These are phyloP conservation scores for Tricholauxania praeusta DNA, from an alignment of 2,888 invertebrate genomes.

Conservation along the genomic window DNA sequence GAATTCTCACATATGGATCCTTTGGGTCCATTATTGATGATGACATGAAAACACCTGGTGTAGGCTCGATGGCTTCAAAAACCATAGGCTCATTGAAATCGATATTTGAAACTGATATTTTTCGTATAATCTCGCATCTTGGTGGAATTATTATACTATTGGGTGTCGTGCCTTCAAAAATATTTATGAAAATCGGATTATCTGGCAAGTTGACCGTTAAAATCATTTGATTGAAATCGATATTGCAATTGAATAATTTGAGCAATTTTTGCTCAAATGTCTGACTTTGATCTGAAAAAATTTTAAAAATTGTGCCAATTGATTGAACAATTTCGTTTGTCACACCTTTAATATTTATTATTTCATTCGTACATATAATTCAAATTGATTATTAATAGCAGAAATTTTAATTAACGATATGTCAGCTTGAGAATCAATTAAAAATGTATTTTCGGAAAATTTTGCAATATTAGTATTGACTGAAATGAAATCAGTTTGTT, in stretches of 20 bases:
- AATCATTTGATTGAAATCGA: constrained; percentile 3
- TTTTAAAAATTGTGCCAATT: not conserved
- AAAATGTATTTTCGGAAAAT: not conserved
- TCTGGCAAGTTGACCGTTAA: not conserved
- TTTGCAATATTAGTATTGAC: constrained; percentile 2
- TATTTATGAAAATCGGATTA: not conserved
- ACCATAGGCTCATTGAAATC: not conserved
- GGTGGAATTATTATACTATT: not conserved
- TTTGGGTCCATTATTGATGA: not conserved
- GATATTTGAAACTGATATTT: not conserved
- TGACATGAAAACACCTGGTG: not conserved
- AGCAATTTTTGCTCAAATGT: not conserved
- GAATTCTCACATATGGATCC: not conserved
- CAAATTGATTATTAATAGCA: not conserved
- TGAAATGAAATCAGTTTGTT: constrained; percentile 6
- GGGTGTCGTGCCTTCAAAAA: not conserved
- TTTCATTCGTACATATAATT: not conserved
- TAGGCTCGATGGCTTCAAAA: not conserved
- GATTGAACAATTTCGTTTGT: constrained; percentile 4
- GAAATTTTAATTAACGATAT: not conserved
- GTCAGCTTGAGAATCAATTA: not conserved
- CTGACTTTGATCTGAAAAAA: not conserved
- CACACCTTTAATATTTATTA: not conserved
- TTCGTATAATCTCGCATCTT: not conserved
- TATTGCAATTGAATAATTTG: not conserved